These are phyloP conservation scores for Lasius platythorax DNA, from an alignment of 2,888 invertebrate species.

Conservation along the genomic window DNA sequence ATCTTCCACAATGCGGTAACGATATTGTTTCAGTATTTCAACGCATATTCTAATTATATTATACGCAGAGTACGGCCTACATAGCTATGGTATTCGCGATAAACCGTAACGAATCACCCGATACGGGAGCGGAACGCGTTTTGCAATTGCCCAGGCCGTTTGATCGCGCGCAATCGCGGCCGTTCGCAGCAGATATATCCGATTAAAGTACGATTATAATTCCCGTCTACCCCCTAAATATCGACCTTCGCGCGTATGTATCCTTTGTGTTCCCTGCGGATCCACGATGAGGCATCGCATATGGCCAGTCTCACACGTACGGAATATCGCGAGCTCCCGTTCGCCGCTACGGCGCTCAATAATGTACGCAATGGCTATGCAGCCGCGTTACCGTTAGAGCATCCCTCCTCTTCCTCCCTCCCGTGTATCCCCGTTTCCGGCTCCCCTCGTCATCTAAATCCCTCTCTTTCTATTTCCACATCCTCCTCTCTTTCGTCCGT, in stretches of 20 bases:
- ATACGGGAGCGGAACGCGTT: constrained; percentile 38
- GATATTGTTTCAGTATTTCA: constrained; percentile 43
- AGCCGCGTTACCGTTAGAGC: constrained; percentile 48
- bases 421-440: constrained; percentile 51
- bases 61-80: neutral
- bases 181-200: constrained; percentile 59
- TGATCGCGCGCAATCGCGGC: constrained; percentile 61
- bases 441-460: constrained; percentile 61
- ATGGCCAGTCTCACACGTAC: constrained; percentile 31
- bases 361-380: constrained; percentile 73
- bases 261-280: constrained; percentile 53
- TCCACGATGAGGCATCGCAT: constrained; percentile 47
- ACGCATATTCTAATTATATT: constrained; percentile 51
- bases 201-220: constrained; percentile 80
- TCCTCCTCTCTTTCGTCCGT: constrained; percentile 47
- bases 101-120: constrained; percentile 44
- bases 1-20: neutral
- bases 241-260: constrained; percentile 58
- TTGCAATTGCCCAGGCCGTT: constrained; percentile 12
- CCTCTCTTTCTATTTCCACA: constrained; percentile 64
- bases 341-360: constrained; percentile 69
- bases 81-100: constrained; percentile 39
- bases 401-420: constrained; percentile 57
- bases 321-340: constrained; percentile 13
- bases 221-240: constrained; percentile 75